Conservation (phyloP, 2,888 invertebrate species). For the Acronicta alni region DNA sequence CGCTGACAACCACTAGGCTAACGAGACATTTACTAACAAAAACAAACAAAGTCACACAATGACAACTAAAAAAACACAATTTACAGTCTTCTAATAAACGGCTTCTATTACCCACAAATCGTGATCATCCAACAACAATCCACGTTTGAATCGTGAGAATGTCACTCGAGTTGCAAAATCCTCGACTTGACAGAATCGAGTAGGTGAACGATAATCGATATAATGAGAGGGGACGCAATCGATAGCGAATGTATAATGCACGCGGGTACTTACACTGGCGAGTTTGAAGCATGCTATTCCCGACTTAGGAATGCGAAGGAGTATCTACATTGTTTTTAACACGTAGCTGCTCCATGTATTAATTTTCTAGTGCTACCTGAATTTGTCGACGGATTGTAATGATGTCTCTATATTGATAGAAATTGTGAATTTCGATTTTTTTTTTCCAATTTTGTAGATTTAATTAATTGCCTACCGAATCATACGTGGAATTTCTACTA, state of each 20-base stretch:
- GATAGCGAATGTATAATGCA: slow-evolving; percentile 60
- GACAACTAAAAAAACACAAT: slow-evolving; percentile 24
- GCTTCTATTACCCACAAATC: slow-evolving; percentile 30
- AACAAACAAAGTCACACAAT: slow-evolving; percentile 10
- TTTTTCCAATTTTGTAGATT: too few species aligned
- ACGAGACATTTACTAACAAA: slow-evolving; percentile 10
- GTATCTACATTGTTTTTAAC: too few species aligned
- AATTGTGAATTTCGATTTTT: too few species aligned
- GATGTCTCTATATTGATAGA: too few species aligned
- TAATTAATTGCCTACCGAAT: too few species aligned
- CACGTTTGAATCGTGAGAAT: slow-evolving; percentile 35
- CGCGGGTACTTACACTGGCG: neutral
- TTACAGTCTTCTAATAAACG: slow-evolving; percentile 9
- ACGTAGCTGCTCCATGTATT: too few species aligned
- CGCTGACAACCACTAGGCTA: too few species aligned
- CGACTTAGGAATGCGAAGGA: too few species aligned
- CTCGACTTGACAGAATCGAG: slow-evolving; percentile 50
- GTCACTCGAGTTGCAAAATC: slow-evolving; percentile 37
- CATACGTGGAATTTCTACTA: too few species aligned
- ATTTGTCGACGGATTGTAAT: too few species aligned
- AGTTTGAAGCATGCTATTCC: neutral
- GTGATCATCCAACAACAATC: slow-evolving; percentile 28
- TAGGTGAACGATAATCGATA: slow-evolving; percentile 57
- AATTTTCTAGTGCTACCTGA: too few species aligned
- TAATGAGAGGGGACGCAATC: slow-evolving; percentile 55